Conservation (phyloP, 1,140 invertebrate species). For the Pogonomyrmex barbatus region DNA sequence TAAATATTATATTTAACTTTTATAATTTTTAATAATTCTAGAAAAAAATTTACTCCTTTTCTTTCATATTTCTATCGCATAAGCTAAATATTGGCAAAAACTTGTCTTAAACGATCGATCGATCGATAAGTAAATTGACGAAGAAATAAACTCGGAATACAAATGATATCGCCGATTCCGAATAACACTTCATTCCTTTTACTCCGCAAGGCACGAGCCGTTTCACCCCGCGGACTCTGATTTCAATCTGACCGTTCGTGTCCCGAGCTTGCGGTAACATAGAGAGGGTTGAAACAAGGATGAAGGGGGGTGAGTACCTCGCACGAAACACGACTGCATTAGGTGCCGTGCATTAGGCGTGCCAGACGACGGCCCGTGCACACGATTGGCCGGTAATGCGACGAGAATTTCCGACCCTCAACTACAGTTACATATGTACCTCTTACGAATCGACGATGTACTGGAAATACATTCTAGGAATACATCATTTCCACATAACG, state of each 20-base stretch:
- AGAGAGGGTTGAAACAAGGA: constrained; percentile 34
- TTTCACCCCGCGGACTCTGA: constrained; percentile 59
- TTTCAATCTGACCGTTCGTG: constrained; percentile 79
- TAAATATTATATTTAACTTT: not conserved
- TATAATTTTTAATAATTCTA: not conserved
- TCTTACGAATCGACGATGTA: constrained; percentile 61
- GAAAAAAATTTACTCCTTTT: not conserved
- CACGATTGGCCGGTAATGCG: constrained; percentile 76
- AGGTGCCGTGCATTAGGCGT: constrained; percentile 70
- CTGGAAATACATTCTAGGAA: constrained; percentile 60
- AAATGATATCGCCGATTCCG: constrained; percentile 35
- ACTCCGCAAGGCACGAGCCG: constrained; percentile 30
- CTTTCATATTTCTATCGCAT: too few relatives aligned
- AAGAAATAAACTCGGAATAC: constrained; percentile 25
- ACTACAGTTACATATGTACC: constrained; percentile 70
- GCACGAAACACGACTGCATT: constrained; percentile 76
- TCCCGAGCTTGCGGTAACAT: constrained; percentile 75
- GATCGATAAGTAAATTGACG: not conserved
- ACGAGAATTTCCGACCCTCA: constrained; percentile 73
- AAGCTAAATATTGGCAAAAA: not conserved
- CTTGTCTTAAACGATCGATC: not conserved
- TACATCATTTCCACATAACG: constrained; percentile 28
- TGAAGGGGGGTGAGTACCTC: constrained; percentile 51
- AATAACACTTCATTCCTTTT: constrained; percentile 23
- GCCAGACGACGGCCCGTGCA: constrained; percentile 67